phyloP scores from a whole-genome alignment of 2,888 invertebrate species.

The Agonopterix subpropinquella region DNA sequence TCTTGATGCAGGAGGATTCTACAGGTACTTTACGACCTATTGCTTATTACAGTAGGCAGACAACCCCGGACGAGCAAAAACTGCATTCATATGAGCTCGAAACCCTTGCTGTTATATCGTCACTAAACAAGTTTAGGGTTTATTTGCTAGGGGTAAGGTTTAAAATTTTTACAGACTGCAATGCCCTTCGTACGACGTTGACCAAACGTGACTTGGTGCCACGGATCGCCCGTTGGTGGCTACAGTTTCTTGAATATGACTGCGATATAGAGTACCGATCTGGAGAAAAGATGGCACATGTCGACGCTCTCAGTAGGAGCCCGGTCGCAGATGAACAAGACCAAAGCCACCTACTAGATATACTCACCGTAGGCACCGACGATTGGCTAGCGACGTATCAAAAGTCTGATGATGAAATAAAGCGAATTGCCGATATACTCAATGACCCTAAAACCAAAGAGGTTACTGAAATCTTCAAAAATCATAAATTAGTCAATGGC shows the following conservation, averaged over 20 bases:
- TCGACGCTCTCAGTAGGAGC: neutral
- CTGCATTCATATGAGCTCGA: conserved; percentile 17
- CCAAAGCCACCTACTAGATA: neutral
- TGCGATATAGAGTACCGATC: conserved; percentile 2
- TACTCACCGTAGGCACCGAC: neutral
- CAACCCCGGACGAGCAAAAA: conserved; percentile 13
- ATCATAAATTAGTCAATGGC: conserved; percentile 12
- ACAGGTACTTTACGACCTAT: conserved; percentile 1
- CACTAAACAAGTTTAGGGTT: conserved; percentile 14
- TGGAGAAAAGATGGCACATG: neutral
- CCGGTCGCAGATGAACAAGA: neutral
- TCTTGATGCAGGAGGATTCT: conserved; percentile 4
- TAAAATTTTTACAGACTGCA: conserved; percentile 16
- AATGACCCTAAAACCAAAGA: conserved; percentile 7
- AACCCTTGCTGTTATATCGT: conserved; percentile 11
- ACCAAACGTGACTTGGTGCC: conserved; percentile 13
- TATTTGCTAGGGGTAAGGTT: conserved; percentile 14
- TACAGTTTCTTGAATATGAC: conserved; percentile 8
- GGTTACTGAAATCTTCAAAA: conserved; percentile 6
- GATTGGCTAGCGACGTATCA: conserved; percentile 11
- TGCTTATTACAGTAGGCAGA: conserved; percentile 10
- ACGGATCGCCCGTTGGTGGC: conserved; percentile 14
- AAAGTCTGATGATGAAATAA: conserved; percentile 11
- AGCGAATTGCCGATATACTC: conserved; percentile 8
- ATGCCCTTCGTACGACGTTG: conserved; percentile 13